phyloP scores from a whole-genome alignment of 2,888 invertebrate genomes.

The Leistus spinibarbis region DNA sequence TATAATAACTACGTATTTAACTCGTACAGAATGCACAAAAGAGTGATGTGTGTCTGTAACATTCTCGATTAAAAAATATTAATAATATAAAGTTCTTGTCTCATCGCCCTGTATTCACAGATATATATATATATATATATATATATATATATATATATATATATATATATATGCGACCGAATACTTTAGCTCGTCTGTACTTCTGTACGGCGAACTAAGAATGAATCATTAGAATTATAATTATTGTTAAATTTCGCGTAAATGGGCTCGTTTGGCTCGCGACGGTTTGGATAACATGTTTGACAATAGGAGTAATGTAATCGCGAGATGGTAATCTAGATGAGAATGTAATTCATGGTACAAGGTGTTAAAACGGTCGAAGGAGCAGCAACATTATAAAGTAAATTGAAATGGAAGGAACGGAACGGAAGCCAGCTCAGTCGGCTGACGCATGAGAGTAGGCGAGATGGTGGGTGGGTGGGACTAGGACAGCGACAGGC shows the following conservation, averaged over 20 bases:
- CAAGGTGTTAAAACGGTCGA: conserved; percentile 36
- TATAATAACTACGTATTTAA: not conserved
- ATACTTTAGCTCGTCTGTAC: too few relatives aligned
- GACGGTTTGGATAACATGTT: too few relatives aligned
- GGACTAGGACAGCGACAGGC: conserved; percentile 44
- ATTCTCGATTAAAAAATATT: too few relatives aligned
- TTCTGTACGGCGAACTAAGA: too few relatives aligned
- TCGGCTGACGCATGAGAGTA: conserved; percentile 41
- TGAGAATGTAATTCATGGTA: conserved; percentile 11
- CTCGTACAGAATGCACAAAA: not conserved
- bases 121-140: not conserved
- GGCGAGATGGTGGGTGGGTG: conserved; percentile 40
- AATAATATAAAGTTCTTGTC: too few relatives aligned
- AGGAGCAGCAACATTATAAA: conserved; percentile 43
- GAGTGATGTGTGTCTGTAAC: too few relatives aligned
- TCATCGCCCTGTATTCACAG: too few relatives aligned
- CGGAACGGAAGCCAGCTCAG: not conserved
- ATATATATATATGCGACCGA: not conserved
- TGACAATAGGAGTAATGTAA: not conserved
- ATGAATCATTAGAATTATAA: too few relatives aligned
- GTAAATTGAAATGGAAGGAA: conserved; percentile 44
- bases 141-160: not conserved
- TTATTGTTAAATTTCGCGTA: too few relatives aligned
- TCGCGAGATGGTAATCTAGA: not conserved
- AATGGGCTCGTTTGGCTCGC: too few relatives aligned